Base-by-base conservation (phyloP, 2,888 invertebrate genomes). In the Zygaena filipendulae region DNA sequence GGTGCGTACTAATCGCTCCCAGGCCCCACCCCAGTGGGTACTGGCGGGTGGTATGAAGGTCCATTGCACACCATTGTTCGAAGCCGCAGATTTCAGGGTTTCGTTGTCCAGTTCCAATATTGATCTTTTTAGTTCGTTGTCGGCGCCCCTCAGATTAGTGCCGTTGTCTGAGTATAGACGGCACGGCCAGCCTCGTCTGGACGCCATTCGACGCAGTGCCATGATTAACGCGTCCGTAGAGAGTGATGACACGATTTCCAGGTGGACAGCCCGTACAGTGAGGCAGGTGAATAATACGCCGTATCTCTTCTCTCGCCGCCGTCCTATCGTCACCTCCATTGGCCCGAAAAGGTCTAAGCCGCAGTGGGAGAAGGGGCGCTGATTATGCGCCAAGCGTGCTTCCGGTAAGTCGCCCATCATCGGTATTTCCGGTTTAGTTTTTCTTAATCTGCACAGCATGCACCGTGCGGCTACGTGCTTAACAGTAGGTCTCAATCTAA, bases 201-300 rank as follows among this genome's bases (percentile, higher is more conserved):
- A 29, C 2, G 36, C 37, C 38, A 39, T 38, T 3, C 40, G 21
- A 2, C 43, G 21, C 1, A 42, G 14, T 1, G 35, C 36, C 34
- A 34, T 34, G 3, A 36, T 36, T 1, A 32, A 8, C 1, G 38
- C 26, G 24, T 36, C 36, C 0, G 39, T 6, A 0, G 39, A 29
- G 2, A 36, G 27, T 3, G 27, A 20, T n/a, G 11, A 5, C 0
- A 42, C 41, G 1, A 39, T 1, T 24, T 42, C 40, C 4, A 44
- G 19, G 12, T 43, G 38, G 3, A 38, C 21, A 1, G 40, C 42
- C 4, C 43, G 30, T 1, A 43, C 33, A 1, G 41, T 42, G 2
- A 47, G 18, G 14, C 47, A 47, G 2, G 45, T 45, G 13, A 45
- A 47, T 8, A 45, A 19, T 1, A 44, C 42, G 0, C 44, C 45